A percentile compares a stretch with the other conserved stretches of the same genome.
These are phyloP conservation scores for Phataginus tetradactyla DNA, from an alignment of 2,797 vertebrate species.

Conservation along the genomic window DNA sequence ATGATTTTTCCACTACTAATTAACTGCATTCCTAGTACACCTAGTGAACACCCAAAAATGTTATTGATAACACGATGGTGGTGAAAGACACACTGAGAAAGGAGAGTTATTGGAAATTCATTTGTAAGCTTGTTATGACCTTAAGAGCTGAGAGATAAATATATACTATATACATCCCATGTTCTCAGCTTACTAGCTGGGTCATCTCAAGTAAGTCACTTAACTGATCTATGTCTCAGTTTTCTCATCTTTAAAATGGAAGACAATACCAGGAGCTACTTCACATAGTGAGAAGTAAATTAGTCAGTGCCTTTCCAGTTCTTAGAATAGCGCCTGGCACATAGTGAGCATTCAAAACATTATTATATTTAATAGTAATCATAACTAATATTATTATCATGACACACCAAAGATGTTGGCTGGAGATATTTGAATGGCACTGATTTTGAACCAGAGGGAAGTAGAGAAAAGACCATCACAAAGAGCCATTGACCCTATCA, in stretches of 20 bases:
- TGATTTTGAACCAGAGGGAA: slow-evolving; percentile 12
- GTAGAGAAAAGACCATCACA: neutral
- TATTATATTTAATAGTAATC: neutral
- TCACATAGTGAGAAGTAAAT: neutral
- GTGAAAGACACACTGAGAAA: neutral
- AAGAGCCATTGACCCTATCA: neutral
- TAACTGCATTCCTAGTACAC: neutral
- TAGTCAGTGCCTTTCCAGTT: neutral
- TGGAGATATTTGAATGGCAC: neutral
- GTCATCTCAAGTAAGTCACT: neutral
- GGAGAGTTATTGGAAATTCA: neutral
- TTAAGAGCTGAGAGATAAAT: neutral
- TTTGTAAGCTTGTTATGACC: neutral
- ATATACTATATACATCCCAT: neutral
- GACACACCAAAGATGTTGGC: neutral
- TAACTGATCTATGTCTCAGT: neutral
- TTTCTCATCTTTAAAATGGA: neutral
- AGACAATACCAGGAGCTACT: neutral
- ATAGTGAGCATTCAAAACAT: neutral
- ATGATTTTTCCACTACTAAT: neutral
- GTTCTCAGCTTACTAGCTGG: neutral
- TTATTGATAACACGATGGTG: neutral
- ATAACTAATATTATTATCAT: neutral
- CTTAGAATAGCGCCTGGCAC: neutral
- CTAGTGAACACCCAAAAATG: neutral